Base-by-base conservation (phyloP, 2,797 vertebrate species). In the Lepus oiostolus region DNA sequence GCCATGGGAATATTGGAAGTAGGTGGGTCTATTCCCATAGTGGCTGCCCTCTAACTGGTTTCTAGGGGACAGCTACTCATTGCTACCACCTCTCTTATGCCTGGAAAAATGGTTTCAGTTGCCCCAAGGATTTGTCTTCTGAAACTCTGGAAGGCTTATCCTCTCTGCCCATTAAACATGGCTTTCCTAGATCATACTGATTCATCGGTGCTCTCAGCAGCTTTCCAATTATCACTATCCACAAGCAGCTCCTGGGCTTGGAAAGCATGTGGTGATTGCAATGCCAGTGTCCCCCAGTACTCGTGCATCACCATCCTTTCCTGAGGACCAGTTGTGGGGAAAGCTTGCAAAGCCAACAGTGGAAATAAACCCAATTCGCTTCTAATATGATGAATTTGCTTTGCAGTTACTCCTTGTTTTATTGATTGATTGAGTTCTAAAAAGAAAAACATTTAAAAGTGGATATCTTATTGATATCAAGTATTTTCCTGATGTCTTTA, bases 361-460 rank as follows among this genome's bases (percentile, higher is more conserved):
- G 85, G 93, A 90, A 87, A 82, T 19, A 50, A 63, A 80, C 10
- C 28, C 54, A 62, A 19, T 42, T 84, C 35, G 87, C 0, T 85
- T 93, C 75, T 77, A 32, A 47, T 35, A 42, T 65, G 75, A 47
- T 28, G 12, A n/a, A 79, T 76, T 92, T 5, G 2, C 38, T 13
- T 50, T 47, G 47, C 24, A 22, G 24, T 85, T 19, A 62, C 60
- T 85, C 52, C 28, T 71, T 95, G 32, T 85, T 63, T n/a, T 58
- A 0, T 16, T 28, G 82, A 71, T 67, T 74, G 28, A 50, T 19
- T 30, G 30, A 88, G 38, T 76, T 88, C 42, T 92, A 68, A 86
- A 79, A 85, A 81, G 83, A 50, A n/a, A 82, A 63, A 28, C 0
- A 0, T 72, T 95, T 95, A 52, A 81, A 85, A 87, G n/a, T 90